phyloP scores from a whole-genome alignment of 2,888 invertebrate genomes.

The Cosmorhoe ocellata region DNA sequence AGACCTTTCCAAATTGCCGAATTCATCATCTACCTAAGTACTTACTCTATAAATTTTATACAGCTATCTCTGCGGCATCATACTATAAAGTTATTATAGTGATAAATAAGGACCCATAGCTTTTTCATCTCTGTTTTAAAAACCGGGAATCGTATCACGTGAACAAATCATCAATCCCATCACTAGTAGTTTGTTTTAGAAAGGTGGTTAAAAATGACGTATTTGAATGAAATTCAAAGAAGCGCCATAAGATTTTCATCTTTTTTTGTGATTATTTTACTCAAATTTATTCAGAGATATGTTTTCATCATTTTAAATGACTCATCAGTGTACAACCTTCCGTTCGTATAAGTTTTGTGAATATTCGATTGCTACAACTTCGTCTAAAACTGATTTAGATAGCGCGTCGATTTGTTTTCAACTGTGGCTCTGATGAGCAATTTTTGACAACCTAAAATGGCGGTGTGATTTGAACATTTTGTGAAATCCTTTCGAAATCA shows the following conservation, averaged over 20 bases:
- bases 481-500: constrained; percentile 12
- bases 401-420: constrained; percentile 69
- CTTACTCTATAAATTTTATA: too few relatives aligned
- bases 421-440: constrained; percentile 67
- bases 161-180: background rate
- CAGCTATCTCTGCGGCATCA: too few relatives aligned
- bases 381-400: constrained; percentile 9
- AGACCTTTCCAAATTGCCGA: too few relatives aligned
- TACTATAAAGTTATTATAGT: too few relatives aligned
- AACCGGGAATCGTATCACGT: background rate
- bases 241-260: constrained; percentile 69
- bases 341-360: constrained; percentile 10
- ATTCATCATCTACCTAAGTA: too few relatives aligned
- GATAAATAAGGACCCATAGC: too few relatives aligned
- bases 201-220: constrained; percentile 59
- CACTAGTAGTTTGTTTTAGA: constrained; percentile 25
- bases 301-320: constrained; percentile 15
- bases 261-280: constrained; percentile 44
- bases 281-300: background rate
- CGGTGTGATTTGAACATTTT: constrained; percentile 76
- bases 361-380: background rate
- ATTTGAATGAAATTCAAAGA: constrained; percentile 71
- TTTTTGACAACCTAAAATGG: constrained; percentile 80
- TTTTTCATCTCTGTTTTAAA: too few relatives aligned
- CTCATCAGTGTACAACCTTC: background rate